Base-by-base conservation (phyloP, 2,113 vertebrate genomes). In the Hirundichthys speculiger region DNA sequence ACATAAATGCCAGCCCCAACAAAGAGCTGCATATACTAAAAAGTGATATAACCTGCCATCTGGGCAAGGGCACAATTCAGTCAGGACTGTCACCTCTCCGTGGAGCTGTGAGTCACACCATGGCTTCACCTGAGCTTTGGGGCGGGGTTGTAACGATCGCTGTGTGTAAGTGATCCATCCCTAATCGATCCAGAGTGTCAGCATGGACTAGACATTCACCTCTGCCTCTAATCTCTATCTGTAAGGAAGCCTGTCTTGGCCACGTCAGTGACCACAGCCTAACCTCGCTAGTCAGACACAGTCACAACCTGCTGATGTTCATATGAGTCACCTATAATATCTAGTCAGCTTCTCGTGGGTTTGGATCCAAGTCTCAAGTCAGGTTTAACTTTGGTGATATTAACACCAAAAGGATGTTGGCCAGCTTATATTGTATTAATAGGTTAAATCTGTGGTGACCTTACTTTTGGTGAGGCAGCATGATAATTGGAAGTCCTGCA, bases 191-290 rank as follows among this genome's bases (percentile, higher is more conserved):
- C 61, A 61, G 81, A 88, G 85, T 91, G 90, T 93, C 92, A 91
- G 91, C 92, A 90, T 78, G 86, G 91, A 92, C 91, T 85, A 91
- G 90, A 91, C 89, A 81, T 89, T 91, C 89, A 92, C 89, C 90
- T 90, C 86, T 85, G 82, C 83, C 80, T 82, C 70, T 88, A 89
- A 91, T 93, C 91, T 80, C 84, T 80, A 78, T 86, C 82, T 79
- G 78, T 77, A 82, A 79, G 75, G 79, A 85, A 82, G 85, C 87
- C 72, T 68, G 85, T 86, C 83, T 86, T 82, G 55, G 85, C 87
- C 89, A 88, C 83, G 70, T 73, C 89, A 75, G 84, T 87, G 89
- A 92, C 90, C 90, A 85, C 89, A 93, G 89, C 78, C 87, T 89
- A 86, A 79, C 86, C 87, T 79, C 73, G 77, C 77, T 84, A 86